A percentile compares a stretch with the other conserved stretches of the same genome.
Evolutionary conservation across 2,888 invertebrate genomes (phyloP).

Genomic region (Bellardia bayeri): DNA sequence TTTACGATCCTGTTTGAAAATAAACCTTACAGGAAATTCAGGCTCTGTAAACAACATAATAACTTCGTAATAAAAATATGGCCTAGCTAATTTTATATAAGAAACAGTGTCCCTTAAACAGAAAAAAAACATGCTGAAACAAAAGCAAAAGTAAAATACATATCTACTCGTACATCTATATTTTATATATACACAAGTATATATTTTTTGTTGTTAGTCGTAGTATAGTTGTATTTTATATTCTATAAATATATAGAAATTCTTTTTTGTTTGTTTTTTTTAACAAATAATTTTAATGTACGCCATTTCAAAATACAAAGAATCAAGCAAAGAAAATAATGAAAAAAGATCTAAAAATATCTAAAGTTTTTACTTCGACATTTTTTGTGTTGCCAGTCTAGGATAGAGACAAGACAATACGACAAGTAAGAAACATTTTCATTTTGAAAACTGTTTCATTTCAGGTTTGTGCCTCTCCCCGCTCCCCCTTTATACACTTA

Average conservation of each 20-base stretch:
- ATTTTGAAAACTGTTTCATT: conserved; percentile 45
- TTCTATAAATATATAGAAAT: conserved; percentile 55
- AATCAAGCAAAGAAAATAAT: conserved; percentile 24
- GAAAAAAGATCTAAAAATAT: conserved; percentile 59
- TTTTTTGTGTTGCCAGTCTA: conserved; percentile 34
- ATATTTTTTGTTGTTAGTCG: conserved; percentile 21
- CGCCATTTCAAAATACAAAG: conserved; percentile 64
- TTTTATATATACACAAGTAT: not conserved
- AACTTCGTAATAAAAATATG: too few species aligned
- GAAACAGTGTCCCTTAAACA: conserved; percentile 23
- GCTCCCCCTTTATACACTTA: not conserved
- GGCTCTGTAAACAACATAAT: too few species aligned
- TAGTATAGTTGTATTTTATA: conserved; percentile 37
- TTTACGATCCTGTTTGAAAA: too few species aligned
- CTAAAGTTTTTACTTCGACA: conserved; percentile 61
- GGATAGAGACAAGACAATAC: conserved; percentile 26
- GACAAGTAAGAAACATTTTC: conserved; percentile 43
- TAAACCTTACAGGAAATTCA: too few species aligned
- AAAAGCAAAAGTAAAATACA: conserved; percentile 53
- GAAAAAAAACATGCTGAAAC: conserved; percentile 25
- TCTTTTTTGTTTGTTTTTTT: not conserved
- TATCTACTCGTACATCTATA: not conserved
- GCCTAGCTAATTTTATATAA: too few species aligned
- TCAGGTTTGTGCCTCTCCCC: not conserved
- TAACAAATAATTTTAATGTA: conserved; percentile 70